Conservation (phyloP, 2,888 invertebrate species). For the Xanthorhoe spadicearia region DNA sequence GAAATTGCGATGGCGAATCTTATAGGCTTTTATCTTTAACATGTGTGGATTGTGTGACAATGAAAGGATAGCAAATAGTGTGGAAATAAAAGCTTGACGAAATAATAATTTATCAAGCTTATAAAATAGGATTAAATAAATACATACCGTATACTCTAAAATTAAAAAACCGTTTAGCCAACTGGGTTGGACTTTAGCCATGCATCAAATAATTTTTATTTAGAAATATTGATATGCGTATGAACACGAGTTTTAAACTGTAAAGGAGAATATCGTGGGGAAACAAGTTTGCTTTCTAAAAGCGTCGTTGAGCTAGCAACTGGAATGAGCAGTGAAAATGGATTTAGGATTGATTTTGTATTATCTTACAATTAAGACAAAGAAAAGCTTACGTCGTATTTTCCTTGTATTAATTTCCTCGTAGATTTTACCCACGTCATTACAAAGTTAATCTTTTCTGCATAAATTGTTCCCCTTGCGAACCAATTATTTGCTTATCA, state of each 20-base stretch:
- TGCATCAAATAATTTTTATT: too few species aligned
- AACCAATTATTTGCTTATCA: conserved; percentile 59
- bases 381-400: conserved; percentile 15
- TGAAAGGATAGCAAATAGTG: neutral
- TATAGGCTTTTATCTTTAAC: neutral
- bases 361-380: conserved; percentile 20
- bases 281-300: too few species aligned
- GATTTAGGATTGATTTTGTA: conserved; percentile 25
- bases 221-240: too few species aligned
- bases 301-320: too few species aligned
- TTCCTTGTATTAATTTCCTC: conserved; percentile 27
- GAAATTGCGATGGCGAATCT: conserved; percentile 7
- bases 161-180: too few species aligned
- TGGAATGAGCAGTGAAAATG: conserved; percentile 2
- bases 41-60: neutral
- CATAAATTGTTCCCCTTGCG: conserved; percentile 36
- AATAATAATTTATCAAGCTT: too few species aligned
- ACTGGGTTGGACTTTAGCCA: too few species aligned
- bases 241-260: too few species aligned
- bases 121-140: too few species aligned
- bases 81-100: neutral
- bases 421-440: conserved; percentile 28
- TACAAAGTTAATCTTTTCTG: conserved; percentile 33
- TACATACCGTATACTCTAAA: too few species aligned
- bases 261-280: too few species aligned